A percentile compares a stretch with the other conserved stretches of the same genome.
Evolutionary conservation across 2,797 vertebrate species (phyloP).

Genomic region (Denticeps clupeoides): DNA sequence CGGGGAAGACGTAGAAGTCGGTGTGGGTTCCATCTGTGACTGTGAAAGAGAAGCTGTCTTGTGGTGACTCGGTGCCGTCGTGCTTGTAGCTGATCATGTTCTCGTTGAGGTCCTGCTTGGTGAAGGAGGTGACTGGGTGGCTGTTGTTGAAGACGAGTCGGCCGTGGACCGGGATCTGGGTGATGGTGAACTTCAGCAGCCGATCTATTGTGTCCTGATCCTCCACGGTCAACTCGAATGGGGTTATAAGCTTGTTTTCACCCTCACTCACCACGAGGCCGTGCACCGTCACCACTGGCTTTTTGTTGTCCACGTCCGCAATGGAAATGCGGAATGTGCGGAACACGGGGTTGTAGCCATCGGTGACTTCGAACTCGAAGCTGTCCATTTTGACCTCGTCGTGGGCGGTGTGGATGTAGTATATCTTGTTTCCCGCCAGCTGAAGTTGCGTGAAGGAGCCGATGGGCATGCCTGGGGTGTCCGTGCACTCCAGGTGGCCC

Average conservation of each 20-base stretch:
- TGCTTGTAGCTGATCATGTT: constrained; percentile 93
- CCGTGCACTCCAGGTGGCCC: constrained; percentile 88
- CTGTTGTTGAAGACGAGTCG: constrained; percentile 78
- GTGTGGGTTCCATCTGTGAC: constrained; percentile 89
- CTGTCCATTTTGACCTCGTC: constrained; percentile 96
- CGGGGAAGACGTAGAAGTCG: constrained; percentile 88
- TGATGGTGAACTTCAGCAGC: constrained; percentile 76
- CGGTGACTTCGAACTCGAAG: constrained; percentile 94
- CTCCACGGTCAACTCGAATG: constrained; percentile 86
- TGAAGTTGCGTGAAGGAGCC: constrained; percentile 86
- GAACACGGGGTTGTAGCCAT: constrained; percentile 89
- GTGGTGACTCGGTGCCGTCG: constrained; percentile 73
- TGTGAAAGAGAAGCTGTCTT: constrained; percentile 89
- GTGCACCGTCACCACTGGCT: constrained; percentile 81
- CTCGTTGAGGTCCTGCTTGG: constrained; percentile 90
- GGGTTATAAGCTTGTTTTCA: constrained; percentile 83
- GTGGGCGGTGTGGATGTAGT: constrained; percentile 87
- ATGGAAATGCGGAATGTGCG: constrained; percentile 92
- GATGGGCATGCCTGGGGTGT: constrained; percentile 72
- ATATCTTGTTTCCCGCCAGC: constrained; percentile 88
- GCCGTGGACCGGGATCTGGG: constrained; percentile 79
- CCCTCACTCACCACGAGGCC: constrained; percentile 72
- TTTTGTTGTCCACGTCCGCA: constrained; percentile 89
- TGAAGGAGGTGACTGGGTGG: constrained; percentile 65
- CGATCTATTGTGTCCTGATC: constrained; percentile 82